These are phyloP conservation scores for Sternotherus odoratus DNA, from an alignment of 2,797 vertebrate genomes.

Conservation along the genomic window DNA sequence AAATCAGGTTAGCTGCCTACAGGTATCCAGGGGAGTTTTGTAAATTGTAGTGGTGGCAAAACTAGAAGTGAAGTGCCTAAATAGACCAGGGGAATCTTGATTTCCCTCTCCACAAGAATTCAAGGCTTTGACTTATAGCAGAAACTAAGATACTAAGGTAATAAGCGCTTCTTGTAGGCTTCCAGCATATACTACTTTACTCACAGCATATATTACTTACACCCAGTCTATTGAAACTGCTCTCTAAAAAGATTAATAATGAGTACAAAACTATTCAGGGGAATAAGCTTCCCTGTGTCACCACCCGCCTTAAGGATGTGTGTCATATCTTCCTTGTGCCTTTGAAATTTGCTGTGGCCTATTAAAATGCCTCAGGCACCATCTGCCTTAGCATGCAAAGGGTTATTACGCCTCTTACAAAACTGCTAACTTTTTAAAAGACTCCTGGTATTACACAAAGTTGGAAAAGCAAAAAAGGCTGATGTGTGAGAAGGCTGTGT, in stretches of 20 bases:
- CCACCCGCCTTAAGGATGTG: background rate
- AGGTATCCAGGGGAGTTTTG: background rate
- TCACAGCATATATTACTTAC: background rate
- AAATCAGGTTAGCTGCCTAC: background rate
- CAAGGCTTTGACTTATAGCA: background rate
- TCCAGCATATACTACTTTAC: background rate
- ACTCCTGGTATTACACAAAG: rapidly evolving
- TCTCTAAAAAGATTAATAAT: background rate
- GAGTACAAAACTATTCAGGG: background rate
- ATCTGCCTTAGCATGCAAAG: background rate
- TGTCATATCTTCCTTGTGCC: background rate
- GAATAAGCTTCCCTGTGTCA: background rate
- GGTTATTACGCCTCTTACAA: background rate
- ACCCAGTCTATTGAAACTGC: background rate
- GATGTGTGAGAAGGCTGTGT: background rate
- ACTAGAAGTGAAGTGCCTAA: background rate
- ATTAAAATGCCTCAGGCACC: background rate
- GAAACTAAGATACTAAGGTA: background rate
- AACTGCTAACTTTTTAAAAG: background rate
- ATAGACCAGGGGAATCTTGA: background rate
- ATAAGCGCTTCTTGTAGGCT: background rate
- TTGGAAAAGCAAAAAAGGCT: background rate
- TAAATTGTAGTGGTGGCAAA: background rate
- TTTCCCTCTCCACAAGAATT: background rate
- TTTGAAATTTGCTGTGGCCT: background rate